These are phyloP conservation scores for Acanthornis magna DNA, from an alignment of 2,797 vertebrate species.

Conservation along the genomic window DNA sequence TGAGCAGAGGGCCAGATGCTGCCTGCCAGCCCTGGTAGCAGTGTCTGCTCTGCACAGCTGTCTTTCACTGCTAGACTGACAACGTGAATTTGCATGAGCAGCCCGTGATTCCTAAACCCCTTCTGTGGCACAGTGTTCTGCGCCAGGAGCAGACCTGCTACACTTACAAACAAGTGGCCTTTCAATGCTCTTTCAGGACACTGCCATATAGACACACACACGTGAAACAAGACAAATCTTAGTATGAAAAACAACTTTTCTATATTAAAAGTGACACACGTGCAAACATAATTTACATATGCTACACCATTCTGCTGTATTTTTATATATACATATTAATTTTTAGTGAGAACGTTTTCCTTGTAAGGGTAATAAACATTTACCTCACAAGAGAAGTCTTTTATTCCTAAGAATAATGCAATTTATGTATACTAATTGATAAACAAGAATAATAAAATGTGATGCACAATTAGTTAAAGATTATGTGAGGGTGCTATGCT, in stretches of 20 bases:
- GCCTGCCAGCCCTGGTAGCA: not conserved
- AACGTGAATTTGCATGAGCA: not conserved
- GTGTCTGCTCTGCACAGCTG: not conserved
- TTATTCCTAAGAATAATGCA: not conserved
- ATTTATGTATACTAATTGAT: not conserved
- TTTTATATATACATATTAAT: not conserved
- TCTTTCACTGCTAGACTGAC: not conserved
- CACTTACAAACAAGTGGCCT: not conserved
- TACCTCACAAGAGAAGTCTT: not conserved
- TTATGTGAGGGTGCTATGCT: not conserved
- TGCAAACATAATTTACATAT: not conserved
- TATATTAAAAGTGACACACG: not conserved
- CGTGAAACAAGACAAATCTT: not conserved
- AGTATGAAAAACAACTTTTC: not conserved
- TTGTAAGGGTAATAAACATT: not conserved
- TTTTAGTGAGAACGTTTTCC: not conserved
- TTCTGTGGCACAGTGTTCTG: not conserved
- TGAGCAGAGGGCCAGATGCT: not conserved
- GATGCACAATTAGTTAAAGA: not conserved
- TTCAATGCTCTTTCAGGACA: not conserved
- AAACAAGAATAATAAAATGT: not conserved
- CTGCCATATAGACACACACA: not conserved
- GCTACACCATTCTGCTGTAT: not conserved
- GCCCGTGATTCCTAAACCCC: not conserved
- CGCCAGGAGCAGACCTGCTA: not conserved